Percentiles rank a stretch among this genome's conserved stretches.
Evolutionary conservation across 2,113 vertebrate genomes (phyloP).

Genomic region (Sprattus sprattus): DNA sequence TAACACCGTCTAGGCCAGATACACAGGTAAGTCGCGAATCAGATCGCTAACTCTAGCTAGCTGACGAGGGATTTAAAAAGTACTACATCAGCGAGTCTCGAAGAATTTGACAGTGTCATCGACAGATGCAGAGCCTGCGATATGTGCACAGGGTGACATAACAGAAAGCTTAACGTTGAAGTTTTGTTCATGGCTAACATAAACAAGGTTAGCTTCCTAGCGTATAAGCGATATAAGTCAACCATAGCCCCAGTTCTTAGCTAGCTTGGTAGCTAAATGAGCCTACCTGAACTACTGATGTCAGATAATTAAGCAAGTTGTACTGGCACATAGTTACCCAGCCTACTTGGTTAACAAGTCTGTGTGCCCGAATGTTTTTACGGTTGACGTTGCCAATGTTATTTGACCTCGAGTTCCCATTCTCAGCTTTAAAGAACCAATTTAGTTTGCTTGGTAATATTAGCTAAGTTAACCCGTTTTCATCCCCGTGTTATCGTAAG

Average conservation of each 20-base stretch:
- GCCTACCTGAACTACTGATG: neutral
- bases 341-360: neutral
- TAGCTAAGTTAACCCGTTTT: neutral
- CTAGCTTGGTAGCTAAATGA: neutral
- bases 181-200: neutral
- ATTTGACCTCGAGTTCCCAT: slow-evolving; percentile 15
- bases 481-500: neutral
- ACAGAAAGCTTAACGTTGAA: neutral
- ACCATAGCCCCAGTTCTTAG: neutral
- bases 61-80: neutral
- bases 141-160: neutral
- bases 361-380: slow-evolving; percentile 1
- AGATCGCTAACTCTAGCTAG: neutral
- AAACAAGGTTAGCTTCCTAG: slow-evolving; percentile 6
- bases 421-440: neutral
- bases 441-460: neutral
- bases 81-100: neutral
- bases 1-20: slow-evolving; percentile 15
- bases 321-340: neutral
- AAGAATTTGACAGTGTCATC: slow-evolving; percentile 3
- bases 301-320: neutral
- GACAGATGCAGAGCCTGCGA: neutral
- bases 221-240: neutral
- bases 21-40: slow-evolving; percentile 8
- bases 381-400: neutral